Evolutionary conservation across 2,888 invertebrate genomes (phyloP), one percentile per base, ranked within the genome.

Genomic region (Gymnosoma rotundatum): DNA sequence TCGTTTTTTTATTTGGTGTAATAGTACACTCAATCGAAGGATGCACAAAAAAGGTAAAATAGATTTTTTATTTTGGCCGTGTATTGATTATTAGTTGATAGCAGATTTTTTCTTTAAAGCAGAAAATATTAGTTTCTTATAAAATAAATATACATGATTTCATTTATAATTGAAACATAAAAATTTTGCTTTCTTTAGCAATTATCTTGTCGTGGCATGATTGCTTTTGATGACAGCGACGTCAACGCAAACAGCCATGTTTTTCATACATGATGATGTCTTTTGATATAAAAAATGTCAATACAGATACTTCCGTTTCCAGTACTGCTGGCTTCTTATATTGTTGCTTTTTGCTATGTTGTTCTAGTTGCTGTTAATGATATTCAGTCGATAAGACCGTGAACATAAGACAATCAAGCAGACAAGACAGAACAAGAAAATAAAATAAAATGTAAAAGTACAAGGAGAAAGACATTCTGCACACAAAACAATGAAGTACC

Each of bases 231-330:
- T 79, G 72, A 67, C 79, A 73, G 45, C 52, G 21, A 6, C 12
- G 8, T 32, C 52, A 54, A 63, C 18, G 54, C 36, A 61, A 32
- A 32, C 32, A 32, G 32, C 10, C 61, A 38, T 58, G 69, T 70
- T 64, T 72, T 69, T 32, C 36, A 7, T 45, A 32, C 25, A 63
- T 67, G 78, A 78, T 78, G 83, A 83, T 78, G 78, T 69, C 78
- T 70, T 64, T 64, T 56, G 78, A 61, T 64, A 52, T 66, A 76
- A 76, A 63, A 83, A 72, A 50, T 80, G 72, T 54, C 80, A 80
- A 83, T 76, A 67, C 80, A 54, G 42, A 61, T 72, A 83, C 72
- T 83, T 80, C 75, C 80, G 75, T 79, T 80, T 76, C 48, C 66
- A 54, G 52, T 16, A 2, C 54, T 54, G 1, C n/a, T 48, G 12